These are phyloP conservation scores for Drosophila aff. DNA, from an alignment of 1,140 invertebrate species.

Conservation along the genomic window DNA sequence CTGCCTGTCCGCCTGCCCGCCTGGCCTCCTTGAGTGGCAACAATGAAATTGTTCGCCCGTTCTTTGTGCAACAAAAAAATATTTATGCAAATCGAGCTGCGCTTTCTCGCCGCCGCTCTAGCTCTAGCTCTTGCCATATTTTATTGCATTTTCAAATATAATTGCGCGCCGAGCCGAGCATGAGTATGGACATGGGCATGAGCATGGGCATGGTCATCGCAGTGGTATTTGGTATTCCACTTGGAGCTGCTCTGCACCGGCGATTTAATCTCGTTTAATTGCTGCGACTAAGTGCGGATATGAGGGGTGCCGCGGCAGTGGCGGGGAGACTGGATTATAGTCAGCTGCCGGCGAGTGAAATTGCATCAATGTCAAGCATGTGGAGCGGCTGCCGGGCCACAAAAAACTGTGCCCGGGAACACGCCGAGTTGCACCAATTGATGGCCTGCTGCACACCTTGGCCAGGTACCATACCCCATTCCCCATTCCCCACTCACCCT, in stretches of 20 bases:
- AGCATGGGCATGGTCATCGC: slow-evolving; percentile 6
- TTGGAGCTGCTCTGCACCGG: slow-evolving; percentile 72
- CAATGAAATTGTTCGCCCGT: slow-evolving; percentile 58
- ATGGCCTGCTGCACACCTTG: slow-evolving; percentile 60
- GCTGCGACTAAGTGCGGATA: slow-evolving; percentile 60
- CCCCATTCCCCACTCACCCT: not conserved
- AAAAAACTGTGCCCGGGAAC: slow-evolving; percentile 17
- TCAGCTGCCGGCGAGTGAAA: slow-evolving; percentile 57
- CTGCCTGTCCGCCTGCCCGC: not conserved
- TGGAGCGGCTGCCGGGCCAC: slow-evolving; percentile 10
- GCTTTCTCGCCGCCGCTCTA: slow-evolving; percentile 37
- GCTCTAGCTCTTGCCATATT: slow-evolving; percentile 57
- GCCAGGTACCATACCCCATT: not conserved
- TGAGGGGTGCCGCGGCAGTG: not conserved
- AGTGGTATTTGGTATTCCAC: slow-evolving; percentile 65
- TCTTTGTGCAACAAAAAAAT: slow-evolving; percentile 67
- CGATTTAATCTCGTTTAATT: slow-evolving; percentile 82
- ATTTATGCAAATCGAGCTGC: slow-evolving; percentile 74
- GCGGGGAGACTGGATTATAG: slow-evolving; percentile 34
- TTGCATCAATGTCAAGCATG: slow-evolving; percentile 62
- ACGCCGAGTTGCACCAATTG: slow-evolving; percentile 44
- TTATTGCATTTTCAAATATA: slow-evolving; percentile 83
- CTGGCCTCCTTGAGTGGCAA: slow-evolving; percentile 30
- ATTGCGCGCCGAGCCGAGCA: slow-evolving; percentile 57
- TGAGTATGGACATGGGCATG: slow-evolving; percentile 22